Conservation (phyloP, 2,888 invertebrate species). For the Scrobipalpa atriplicella region DNA sequence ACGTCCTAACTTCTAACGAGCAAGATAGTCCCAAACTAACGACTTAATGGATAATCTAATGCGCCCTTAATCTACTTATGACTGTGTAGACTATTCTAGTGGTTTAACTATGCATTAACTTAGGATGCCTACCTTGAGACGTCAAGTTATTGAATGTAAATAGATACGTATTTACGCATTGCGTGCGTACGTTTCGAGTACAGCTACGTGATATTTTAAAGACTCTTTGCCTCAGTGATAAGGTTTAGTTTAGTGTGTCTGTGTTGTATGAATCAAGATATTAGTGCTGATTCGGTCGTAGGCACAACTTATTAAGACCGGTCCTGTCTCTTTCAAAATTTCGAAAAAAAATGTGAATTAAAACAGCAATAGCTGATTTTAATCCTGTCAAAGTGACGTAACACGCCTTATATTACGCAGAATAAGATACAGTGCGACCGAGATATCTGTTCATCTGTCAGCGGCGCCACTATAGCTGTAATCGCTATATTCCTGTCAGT, state of each 20-base stretch:
- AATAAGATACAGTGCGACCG: no score
- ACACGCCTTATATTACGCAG: no score
- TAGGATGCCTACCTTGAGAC: slow-evolving; percentile 2
- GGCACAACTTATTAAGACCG: not conserved
- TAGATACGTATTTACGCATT: not conserved
- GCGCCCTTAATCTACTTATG: slow-evolving; percentile 3
- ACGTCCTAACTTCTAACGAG: slow-evolving; percentile 6
- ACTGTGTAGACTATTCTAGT: slow-evolving; percentile 6
- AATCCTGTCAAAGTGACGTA: no score
- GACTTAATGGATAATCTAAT: not conserved
- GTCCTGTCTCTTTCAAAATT: no score
- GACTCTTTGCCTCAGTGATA: not conserved
- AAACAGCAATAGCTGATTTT: no score
- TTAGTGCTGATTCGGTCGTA: not conserved
- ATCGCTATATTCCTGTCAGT: no score
- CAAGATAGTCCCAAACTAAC: slow-evolving; percentile 4
- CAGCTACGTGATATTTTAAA: not conserved
- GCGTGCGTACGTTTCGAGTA: not conserved
- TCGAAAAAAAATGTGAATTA: no score
- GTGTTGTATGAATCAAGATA: slow-evolving; percentile 37
- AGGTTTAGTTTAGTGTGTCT: not conserved
- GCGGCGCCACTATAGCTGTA: no score
- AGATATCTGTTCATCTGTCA: no score
- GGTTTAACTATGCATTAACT: not conserved
- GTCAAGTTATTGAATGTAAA: slow-evolving; percentile 22